These are phyloP conservation scores for Noctua comes DNA, from an alignment of 2,888 invertebrate genomes.

Conservation along the genomic window DNA sequence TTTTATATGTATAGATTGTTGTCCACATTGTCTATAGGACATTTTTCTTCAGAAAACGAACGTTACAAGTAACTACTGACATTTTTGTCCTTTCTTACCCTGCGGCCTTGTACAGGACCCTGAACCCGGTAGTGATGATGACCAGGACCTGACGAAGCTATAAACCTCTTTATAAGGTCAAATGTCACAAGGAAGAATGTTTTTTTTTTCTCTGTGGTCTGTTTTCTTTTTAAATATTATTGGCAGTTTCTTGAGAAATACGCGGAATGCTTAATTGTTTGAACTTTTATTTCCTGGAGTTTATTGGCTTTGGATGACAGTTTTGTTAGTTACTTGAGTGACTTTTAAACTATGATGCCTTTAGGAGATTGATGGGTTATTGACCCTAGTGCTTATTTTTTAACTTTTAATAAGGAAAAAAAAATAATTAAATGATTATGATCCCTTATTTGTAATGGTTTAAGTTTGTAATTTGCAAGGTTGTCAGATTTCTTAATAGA, in stretches of 20 bases:
- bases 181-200: constrained; percentile 24
- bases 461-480: neutral
- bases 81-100: constrained; percentile 37
- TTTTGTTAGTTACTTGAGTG: neutral
- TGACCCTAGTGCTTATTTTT: neutral
- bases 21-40: neutral
- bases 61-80: neutral
- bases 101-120: constrained; percentile 15
- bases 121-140: constrained; percentile 49
- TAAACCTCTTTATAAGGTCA: constrained; percentile 24
- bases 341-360: constrained; percentile 3
- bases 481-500: too few relatives aligned
- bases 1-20: too few relatives aligned
- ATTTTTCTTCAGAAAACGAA: constrained; percentile 1
- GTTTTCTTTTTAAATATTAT: constrained; percentile 14
- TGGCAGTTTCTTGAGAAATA: constrained; percentile 7
- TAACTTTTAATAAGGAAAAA: neutral
- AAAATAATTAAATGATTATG: too few relatives aligned
- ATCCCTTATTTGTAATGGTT: too few relatives aligned
- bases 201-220: neutral
- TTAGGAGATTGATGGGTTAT: neutral
- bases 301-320: neutral
- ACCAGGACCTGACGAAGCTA: constrained; percentile 10
- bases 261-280: neutral
- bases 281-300: constrained; percentile 25